Base-by-base conservation (phyloP, 2,888 invertebrate species). In the Euphydryas editha region DNA sequence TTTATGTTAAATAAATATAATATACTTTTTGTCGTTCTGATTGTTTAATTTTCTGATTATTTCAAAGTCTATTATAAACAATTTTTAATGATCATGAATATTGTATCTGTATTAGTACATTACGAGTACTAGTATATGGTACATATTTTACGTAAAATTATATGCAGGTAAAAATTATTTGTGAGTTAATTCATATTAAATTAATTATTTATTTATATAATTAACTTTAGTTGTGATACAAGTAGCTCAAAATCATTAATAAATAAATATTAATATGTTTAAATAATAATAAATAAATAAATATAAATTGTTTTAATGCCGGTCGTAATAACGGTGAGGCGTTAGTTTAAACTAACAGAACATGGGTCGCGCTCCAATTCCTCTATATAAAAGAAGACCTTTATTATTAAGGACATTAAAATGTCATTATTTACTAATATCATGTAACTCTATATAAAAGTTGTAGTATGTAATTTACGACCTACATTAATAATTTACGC, bases 351-450 rank as follows among this genome's bases (percentile, higher is more conserved):
- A 67, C 36, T 21, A 57, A 49, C 51, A 61, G 58, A 39, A 55
- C 46, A 54, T 62, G 42, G 42, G 49, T 55, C 49, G 42, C 66
- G 68, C 62, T 66, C 66, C 42, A 66, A 57, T 66, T 66, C 46
- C 54, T 18, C 55, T 46, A 56, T 59, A 69, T 60, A 63, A 66
- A 61, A 56, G 62, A 59, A 62, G 59, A 57, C 24, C 46, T 44
- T 64, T 64, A 60, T 51, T 42, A 44, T 57, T 44, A 54, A 63
- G 57, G 18, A 54, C 58, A 55, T 36, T 42, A 60, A 59, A 56
- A 59, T 55, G 47, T 30, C 24, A 49, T 67, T 63, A 49, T 59
- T 18, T 37, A 44, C 15, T 44, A 44, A n/a, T 2, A 44, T 44
- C 42, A n/a, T n/a, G n/a, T 3, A 44, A 44, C n/a, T 13, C 15